phyloP scores from a whole-genome alignment of 2,888 invertebrate species.

The Heliconius sara region DNA sequence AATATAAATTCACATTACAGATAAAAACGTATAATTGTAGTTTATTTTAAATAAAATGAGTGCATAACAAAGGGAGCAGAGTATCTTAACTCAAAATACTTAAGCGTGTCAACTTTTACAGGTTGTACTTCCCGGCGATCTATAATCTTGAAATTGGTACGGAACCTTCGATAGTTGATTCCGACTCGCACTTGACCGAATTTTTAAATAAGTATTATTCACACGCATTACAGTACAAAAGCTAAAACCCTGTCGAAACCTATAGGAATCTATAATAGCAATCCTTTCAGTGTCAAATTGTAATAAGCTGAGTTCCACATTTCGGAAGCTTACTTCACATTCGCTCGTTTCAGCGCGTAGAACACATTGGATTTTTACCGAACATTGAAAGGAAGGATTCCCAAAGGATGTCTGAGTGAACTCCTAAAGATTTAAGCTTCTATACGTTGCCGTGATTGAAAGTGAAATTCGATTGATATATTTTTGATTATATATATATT shows the following conservation, averaged over 20 bases:
- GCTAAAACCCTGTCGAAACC: slow-evolving; percentile 10
- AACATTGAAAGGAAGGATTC: slow-evolving; percentile 61
- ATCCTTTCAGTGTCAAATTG: slow-evolving; percentile 47
- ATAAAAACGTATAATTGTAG: too few species aligned
- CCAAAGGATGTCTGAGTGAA: slow-evolving; percentile 68
- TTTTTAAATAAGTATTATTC: not conserved
- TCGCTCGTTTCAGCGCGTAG: slow-evolving; percentile 53
- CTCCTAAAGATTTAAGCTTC: slow-evolving; percentile 67
- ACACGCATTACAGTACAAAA: slow-evolving; percentile 6
- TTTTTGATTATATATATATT: slow-evolving; percentile 13
- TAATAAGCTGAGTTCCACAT: slow-evolving; percentile 51
- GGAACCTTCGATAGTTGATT: too few species aligned
- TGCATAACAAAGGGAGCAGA: too few species aligned
- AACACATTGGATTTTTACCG: slow-evolving; percentile 74
- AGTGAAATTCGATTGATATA: slow-evolving; percentile 35
- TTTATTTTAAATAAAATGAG: too few species aligned
- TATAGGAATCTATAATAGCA: slow-evolving; percentile 47
- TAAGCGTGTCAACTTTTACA: too few species aligned
- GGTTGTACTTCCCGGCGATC: too few species aligned
- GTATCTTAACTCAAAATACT: too few species aligned
- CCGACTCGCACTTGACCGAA: too few species aligned
- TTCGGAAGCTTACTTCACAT: slow-evolving; percentile 52
- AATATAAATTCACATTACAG: too few species aligned
- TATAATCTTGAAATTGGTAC: too few species aligned
- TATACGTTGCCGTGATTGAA: slow-evolving; percentile 55